Base-by-base conservation (phyloP, 2,113 vertebrate genomes). In the Telmatochromis sp. region DNA sequence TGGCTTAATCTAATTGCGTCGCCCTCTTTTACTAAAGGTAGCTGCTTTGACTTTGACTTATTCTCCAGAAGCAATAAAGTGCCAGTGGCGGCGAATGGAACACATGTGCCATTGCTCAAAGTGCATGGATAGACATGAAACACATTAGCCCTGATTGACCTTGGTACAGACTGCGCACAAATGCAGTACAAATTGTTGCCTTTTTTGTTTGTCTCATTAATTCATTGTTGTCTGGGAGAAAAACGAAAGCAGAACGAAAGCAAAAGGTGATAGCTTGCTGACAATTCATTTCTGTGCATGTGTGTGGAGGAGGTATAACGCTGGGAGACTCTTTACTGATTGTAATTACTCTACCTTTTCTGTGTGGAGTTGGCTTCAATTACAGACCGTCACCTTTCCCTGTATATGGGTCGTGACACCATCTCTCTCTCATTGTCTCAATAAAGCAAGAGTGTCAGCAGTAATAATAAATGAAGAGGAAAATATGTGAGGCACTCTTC, bases 1-100 rank as follows among this genome's bases (percentile, higher is more conserved):
- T 95, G 92, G 91, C 91, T 93, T 90, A 90, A 93, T 94, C 90
- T 94, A 94, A 96, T 94, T 92, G 92, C 37, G 63, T 87, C 78
- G 85, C 80, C 91, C 90, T 93, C 88, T 82, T 87, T 85, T 87
- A 85, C 87, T 75, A 85, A 93, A 93, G 91, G 93, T 92, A 92
- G 78, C 86, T 33, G 87, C 91, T 89, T 88, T 91, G 93, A 91
- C 89, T 91, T 93, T 94, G 91, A 94, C 87, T 92, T 88, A 95
- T 94, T 93, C 89, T 91, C 80, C 80, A 81, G 45, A 75, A 89
- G 87, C 88, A 80, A 81, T 87, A 84, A 93, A 63, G 49, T 13
- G 54, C 89, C 84, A 2, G 54, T 45, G 86, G 87, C 83, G 6
- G 55, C 31, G 73, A 87, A 83, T 19, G 42, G 86, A 78, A 81